Conservation (phyloP, 2,113 vertebrate genomes). For the Dromiciops gliroides region DNA sequence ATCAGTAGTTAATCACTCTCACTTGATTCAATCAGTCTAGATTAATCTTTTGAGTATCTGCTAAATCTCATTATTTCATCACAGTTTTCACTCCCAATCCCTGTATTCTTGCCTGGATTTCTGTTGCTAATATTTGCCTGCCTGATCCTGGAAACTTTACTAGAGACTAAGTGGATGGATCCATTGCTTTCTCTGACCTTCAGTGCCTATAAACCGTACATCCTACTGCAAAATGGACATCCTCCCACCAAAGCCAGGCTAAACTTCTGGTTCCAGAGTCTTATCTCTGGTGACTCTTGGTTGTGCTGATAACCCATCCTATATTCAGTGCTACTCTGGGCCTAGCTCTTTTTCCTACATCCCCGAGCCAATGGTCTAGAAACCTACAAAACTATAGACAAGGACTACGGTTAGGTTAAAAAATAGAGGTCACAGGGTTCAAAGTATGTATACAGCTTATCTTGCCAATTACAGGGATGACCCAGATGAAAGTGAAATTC, state of each 20-base stretch:
- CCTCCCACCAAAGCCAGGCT: not conserved
- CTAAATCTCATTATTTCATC: too few relatives aligned
- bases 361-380: not conserved
- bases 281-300: not conserved
- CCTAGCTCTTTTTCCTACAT: not conserved
- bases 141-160: not conserved
- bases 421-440: not conserved
- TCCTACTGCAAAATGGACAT: not conserved
- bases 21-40: too few relatives aligned
- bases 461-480: not conserved
- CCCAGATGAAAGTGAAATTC: not conserved
- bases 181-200: not conserved
- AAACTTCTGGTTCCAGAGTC: not conserved
- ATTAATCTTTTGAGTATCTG: too few relatives aligned
- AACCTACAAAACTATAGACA: constrained; percentile 22
- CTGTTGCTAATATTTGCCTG: not conserved
- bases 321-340: not conserved
- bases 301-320: not conserved
- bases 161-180: not conserved
- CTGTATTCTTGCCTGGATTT: not conserved
- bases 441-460: not conserved
- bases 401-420: not conserved
- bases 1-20: too few relatives aligned
- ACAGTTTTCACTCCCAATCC: not conserved
- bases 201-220: not conserved